Evolutionary conservation across 2,888 invertebrate genomes (phyloP).

Genomic region (Plemyria rubiginata): DNA sequence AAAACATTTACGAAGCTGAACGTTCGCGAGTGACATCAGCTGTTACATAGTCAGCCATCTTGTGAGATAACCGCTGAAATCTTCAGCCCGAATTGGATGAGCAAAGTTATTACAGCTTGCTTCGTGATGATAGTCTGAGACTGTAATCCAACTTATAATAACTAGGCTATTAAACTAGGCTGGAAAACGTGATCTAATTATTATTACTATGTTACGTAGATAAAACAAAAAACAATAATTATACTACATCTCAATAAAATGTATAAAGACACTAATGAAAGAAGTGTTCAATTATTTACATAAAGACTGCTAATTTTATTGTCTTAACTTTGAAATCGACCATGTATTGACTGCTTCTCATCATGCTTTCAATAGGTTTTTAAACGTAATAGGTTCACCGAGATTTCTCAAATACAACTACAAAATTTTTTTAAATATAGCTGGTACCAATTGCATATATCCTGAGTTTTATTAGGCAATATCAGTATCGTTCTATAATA

Average conservation of each 20-base stretch:
- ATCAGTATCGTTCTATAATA: no score
- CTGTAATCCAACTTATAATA: constrained; percentile 27
- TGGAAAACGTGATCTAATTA: constrained; percentile 16
- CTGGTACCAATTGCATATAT: no score
- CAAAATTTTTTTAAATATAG: background rate
- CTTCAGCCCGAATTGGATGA: constrained; percentile 39
- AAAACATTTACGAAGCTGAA: constrained; percentile 65
- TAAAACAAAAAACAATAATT: background rate
- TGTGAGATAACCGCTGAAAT: constrained; percentile 41
- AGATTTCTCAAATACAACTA: background rate
- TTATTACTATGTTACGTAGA: background rate
- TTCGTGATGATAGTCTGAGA: constrained; percentile 26
- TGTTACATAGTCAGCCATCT: constrained; percentile 48
- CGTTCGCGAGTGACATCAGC: constrained; percentile 66
- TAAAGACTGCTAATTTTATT: no score
- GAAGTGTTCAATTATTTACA: no score
- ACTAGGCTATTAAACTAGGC: constrained; percentile 31
- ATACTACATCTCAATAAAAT: no score
- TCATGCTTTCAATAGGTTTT: background rate
- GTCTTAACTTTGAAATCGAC: no score
- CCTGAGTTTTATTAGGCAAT: no score
- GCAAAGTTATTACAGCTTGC: constrained; percentile 34
- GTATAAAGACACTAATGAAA: no score
- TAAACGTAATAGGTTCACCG: no score
- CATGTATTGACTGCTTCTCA: background rate